Evolutionary conservation across 2,888 invertebrate species (phyloP).

Genomic region (Coleophora flavipennella): DNA sequence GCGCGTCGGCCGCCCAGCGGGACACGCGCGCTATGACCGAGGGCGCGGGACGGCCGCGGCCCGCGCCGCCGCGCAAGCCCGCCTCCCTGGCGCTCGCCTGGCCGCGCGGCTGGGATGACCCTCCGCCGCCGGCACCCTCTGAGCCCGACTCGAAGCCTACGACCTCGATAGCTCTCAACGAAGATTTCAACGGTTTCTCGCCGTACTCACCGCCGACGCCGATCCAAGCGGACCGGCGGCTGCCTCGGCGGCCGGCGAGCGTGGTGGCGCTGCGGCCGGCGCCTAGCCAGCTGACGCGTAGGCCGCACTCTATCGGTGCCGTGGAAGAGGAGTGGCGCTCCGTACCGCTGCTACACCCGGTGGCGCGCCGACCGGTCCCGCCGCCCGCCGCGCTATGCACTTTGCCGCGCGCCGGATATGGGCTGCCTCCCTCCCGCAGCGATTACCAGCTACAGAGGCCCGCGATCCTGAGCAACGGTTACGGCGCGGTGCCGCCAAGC

Average conservation of each 20-base stretch:
- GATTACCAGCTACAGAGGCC: conserved; percentile 75
- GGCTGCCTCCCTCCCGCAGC: conserved; percentile 74
- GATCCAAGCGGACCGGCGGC: conserved; percentile 33
- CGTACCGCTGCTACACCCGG: conserved; percentile 68
- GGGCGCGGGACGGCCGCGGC: conserved; percentile 65
- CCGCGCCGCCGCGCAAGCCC: conserved; percentile 67
- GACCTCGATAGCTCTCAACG: conserved; percentile 28
- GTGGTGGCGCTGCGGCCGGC: conserved; percentile 55
- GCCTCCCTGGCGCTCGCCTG: conserved; percentile 52
- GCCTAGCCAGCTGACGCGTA: conserved; percentile 38
- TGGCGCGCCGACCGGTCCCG: conserved; percentile 64
- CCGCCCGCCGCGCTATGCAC: conserved; percentile 51
- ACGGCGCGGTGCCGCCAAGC: conserved; percentile 63
- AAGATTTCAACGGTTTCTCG: conserved; percentile 63
- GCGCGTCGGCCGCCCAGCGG: conserved; percentile 42
- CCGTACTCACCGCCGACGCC: conserved; percentile 71
- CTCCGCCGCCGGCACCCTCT: conserved; percentile 61
- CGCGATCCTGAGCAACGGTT: conserved; percentile 64
- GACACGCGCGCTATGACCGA: conserved; percentile 43
- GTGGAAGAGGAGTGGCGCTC: conserved; percentile 55
- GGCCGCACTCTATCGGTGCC: conserved; percentile 77
- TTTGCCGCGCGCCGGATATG: conserved; percentile 59
- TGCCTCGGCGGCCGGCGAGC: conserved; percentile 68
- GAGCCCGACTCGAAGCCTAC: conserved; percentile 24
- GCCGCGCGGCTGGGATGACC: conserved; percentile 56